Percentiles rank a stretch among this genome's conserved stretches.
These are phyloP conservation scores for Agriopis leucophaearia DNA, from an alignment of 2,888 invertebrate species.

Conservation along the genomic window DNA sequence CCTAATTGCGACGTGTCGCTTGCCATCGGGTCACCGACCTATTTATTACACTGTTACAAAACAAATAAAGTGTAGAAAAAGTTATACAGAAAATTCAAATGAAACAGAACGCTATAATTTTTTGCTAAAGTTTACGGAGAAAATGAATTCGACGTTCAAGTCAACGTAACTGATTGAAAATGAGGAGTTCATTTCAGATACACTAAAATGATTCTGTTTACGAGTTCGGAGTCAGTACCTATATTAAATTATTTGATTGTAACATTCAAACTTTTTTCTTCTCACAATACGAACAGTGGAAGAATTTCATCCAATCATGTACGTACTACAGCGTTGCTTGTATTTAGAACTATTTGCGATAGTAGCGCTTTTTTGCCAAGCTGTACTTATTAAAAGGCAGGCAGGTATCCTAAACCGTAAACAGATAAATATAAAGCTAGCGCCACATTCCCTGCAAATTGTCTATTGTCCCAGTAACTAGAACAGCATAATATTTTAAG, in stretches of 20 bases:
- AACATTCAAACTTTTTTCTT: too few species aligned
- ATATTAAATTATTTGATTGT: too few species aligned
- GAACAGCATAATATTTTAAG: constrained; percentile 52
- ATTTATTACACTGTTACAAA: constrained; percentile 38
- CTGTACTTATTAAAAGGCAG: too few species aligned
- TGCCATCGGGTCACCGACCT: constrained; percentile 64
- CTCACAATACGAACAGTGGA: too few species aligned
- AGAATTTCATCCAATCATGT: too few species aligned
- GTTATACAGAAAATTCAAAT: constrained; percentile 28
- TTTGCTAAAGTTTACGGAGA: constrained; percentile 8
- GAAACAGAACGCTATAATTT: neutral
- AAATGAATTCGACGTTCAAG: neutral
- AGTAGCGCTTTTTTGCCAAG: too few species aligned
- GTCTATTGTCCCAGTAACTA: constrained; percentile 56
- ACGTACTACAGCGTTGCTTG: too few species aligned
- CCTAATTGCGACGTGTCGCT: constrained; percentile 67
- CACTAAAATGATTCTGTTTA: too few species aligned
- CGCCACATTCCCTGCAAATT: constrained; percentile 48
- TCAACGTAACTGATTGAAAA: too few species aligned
- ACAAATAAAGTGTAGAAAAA: constrained; percentile 26
- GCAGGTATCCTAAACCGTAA: neutral
- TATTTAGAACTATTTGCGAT: too few species aligned
- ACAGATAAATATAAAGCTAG: constrained; percentile 14
- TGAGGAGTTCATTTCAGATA: too few species aligned
- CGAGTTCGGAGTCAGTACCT: too few species aligned